phyloP scores from a whole-genome alignment of 2,113 vertebrate genomes.

The Nipponia nippon region DNA sequence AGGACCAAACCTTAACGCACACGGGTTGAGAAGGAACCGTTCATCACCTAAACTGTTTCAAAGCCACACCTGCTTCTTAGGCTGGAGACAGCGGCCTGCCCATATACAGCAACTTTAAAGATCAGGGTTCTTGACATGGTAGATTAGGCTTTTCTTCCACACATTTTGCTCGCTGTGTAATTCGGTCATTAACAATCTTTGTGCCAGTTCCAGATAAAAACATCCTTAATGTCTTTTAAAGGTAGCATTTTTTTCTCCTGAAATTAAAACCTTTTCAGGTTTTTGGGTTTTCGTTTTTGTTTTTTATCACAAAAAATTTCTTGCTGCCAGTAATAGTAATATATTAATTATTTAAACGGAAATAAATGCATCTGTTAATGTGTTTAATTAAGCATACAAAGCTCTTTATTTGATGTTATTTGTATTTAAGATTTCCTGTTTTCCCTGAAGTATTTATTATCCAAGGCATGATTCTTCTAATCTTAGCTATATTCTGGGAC shows the following conservation, averaged over 20 bases:
- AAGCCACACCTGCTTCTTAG: neutral
- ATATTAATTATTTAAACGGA: constrained; percentile 58
- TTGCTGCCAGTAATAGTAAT: neutral
- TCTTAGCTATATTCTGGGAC: constrained; percentile 52
- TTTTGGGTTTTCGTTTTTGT: neutral
- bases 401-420: constrained; percentile 61
- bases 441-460: constrained; percentile 70
- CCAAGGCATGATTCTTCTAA: constrained; percentile 38
- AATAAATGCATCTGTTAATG: constrained; percentile 60
- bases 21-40: rapidly evolving
- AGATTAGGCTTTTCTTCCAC: neutral
- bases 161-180: neutral
- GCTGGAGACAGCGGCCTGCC: neutral
- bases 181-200: neutral
- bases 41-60: neutral
- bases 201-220: neutral
- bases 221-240: neutral
- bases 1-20: neutral
- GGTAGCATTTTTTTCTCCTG: neutral
- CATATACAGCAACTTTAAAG: neutral
- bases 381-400: constrained; percentile 63
- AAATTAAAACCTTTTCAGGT: neutral
- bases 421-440: constrained; percentile 59
- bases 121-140: neutral
- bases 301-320: neutral